phyloP scores from a whole-genome alignment of 2,113 vertebrate species.

The Cricetomys ansorgei region DNA sequence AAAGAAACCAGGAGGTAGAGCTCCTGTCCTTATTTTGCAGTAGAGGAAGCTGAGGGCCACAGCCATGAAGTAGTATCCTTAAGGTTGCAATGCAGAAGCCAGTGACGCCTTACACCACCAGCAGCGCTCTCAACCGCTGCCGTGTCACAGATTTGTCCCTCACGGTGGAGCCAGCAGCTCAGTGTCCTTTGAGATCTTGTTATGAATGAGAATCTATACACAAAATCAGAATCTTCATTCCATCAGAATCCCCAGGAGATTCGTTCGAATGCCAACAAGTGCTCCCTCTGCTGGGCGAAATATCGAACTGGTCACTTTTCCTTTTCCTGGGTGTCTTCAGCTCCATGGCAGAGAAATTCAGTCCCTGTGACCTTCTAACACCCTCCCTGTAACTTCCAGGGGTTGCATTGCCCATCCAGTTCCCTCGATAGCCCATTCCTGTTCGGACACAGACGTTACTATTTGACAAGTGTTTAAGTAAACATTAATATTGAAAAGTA shows the following conservation, averaged over 20 bases:
- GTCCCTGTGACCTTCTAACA: background rate
- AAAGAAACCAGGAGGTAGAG: background rate
- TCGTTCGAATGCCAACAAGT: background rate
- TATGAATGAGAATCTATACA: background rate
- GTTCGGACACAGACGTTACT: background rate
- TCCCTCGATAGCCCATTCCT: background rate
- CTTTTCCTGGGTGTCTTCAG: background rate
- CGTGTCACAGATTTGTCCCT: background rate
- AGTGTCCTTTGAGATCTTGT: background rate
- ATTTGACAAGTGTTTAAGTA: conserved; percentile 1
- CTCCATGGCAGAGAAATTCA: background rate
- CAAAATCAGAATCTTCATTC: background rate
- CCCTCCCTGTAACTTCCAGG: background rate
- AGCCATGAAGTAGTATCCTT: background rate
- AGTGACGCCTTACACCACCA: background rate
- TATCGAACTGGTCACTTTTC: background rate
- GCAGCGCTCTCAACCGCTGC: background rate
- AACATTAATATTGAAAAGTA: background rate
- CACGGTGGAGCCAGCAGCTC: background rate
- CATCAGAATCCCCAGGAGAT: background rate
- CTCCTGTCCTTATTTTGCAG: background rate
- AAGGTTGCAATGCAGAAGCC: background rate
- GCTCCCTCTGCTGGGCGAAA: background rate
- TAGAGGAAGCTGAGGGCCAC: background rate
- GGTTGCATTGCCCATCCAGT: too few species aligned